Evolutionary conservation across 2,888 invertebrate species (phyloP), one percentile per base, ranked within the genome.

Genomic region (Philopedon plagiatum): DNA sequence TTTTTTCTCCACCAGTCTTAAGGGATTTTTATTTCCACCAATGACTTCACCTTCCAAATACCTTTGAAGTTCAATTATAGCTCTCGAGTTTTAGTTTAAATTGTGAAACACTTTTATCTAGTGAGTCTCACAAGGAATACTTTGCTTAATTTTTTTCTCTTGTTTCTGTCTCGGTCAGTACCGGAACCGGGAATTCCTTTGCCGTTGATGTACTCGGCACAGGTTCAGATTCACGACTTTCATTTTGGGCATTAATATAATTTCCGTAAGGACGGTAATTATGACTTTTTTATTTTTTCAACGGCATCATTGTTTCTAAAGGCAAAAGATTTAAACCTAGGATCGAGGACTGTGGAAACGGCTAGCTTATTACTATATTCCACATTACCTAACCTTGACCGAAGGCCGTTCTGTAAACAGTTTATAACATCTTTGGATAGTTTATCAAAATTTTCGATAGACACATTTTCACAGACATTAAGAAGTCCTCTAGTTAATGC

Each of bases 1-100:
- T 73, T 69, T 21, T 64, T 46, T n/a, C 49, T 57, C 72, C 75
- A 75, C 72, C 75, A 75, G 0, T 29, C 13, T n/a, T 11, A 75
- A 32, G 11, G 72, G 66, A 58, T 71, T 56, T 23, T 39, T 19
- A 32, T 73, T 58, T 2, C 71, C 51, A 18, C 39, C 39, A 9
- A 74, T 26, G 8, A 61, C 15, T 15, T 69, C 69, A 46, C 51
- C 62, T 21, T 73, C 69, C 54, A 69, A 15, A 62, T 69, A 73
- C 29, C 75, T 34, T 49, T 75, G 73, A 11, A 73, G 15, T 34
- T 75, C 75, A 7, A 73, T 67, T 0, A 73, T 73, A 9, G 73
- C 73, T 34, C 66, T 66, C n/a, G 66, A 71, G 2, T 34, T 34
- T 34, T 4, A 9, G 7, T 9, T 29, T 66, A 26, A 71, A 71